Base-by-base conservation (phyloP, 2,113 vertebrate species). In the Calyptomena viridis region DNA sequence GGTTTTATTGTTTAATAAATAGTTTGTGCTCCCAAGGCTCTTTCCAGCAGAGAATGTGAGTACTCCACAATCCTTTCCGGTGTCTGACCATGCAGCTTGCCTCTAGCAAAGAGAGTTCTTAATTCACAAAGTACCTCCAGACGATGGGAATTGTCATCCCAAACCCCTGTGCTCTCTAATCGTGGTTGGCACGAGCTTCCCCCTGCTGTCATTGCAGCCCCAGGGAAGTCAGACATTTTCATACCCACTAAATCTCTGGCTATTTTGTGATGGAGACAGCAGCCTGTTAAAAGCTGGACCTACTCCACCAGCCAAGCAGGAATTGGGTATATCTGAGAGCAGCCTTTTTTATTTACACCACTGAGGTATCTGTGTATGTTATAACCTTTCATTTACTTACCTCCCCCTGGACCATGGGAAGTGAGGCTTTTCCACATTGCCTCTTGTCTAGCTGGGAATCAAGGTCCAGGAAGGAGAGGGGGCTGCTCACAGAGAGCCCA, bases 1-100 rank as follows among this genome's bases (percentile, higher is more conserved):
- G 87, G 37, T 1, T 91, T 93, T 93, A 89, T 60, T 68, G 53
- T 92, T 92, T 97, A 94, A 94, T 95, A 94, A 92, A 92, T 75
- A 94, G 90, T 12, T 72, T 66, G 60, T 19, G 11, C 71, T 90
- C 92, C 76, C 83, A 73, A 68, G 58, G 73, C 90, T 86, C 71
- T 76, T 66, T 44, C 81, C 71, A 85, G 84, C 81, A 47, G 80
- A 33, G 69, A 67, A 63, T 6, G 47, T 0, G 25, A 93, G 66
- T 35, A 4, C 44, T 72, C 78, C 46, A 11, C 55, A 53, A 28
- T 52, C 79, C 72, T 84, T 92, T 77, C 72, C 1, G 2, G 79
- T 72, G 92, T 15, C 79, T 95, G 92, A 60, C 88, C 62, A 14
- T 42, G 87, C 6, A 18, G 21, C 7, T 75, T 75, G 90, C 95